A percentile compares a stretch with the other conserved stretches of the same genome.
phyloP scores from a whole-genome alignment of 92 coral and sea anemone genomes.

The Diadumene lineata region DNA sequence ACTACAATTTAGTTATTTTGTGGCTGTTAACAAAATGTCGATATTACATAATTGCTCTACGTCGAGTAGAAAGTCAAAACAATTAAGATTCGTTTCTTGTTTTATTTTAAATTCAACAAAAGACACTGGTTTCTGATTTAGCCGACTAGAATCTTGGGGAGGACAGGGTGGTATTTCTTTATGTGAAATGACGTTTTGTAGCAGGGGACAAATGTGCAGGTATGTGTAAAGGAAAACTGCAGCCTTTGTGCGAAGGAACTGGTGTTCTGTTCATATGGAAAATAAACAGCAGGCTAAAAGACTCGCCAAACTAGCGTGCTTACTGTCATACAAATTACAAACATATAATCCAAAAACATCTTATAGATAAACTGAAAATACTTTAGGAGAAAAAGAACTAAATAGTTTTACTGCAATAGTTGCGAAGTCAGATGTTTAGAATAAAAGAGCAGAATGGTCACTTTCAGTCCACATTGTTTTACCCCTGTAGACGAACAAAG shows the following conservation, averaged over 20 bases:
- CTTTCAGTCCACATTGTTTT: conserved; percentile 7
- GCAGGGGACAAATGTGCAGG: background rate
- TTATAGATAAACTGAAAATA: background rate
- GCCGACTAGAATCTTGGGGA: background rate
- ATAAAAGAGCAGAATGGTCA: background rate
- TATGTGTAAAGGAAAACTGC: conserved; percentile 11
- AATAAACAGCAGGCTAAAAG: conserved; percentile 17
- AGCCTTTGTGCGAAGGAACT: conserved; percentile 3
- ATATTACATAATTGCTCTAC: no score
- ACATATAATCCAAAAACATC: background rate
- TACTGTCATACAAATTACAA: background rate
- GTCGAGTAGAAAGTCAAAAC: no score
- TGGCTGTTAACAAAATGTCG: no score
- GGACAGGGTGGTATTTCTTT: background rate
- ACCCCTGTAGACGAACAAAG: background rate
- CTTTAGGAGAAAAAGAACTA: no score
- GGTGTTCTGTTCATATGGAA: conserved; percentile 24
- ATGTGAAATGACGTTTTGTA: background rate
- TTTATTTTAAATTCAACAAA: no score
- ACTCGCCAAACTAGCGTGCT: conserved; percentile 15
- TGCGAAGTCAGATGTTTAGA: conserved; percentile 4
- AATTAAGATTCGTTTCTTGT: no score
- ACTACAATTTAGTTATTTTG: no score
- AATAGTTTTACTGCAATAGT: no score
- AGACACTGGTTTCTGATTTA: no score